Conservation (phyloP, 1,140 invertebrate genomes). For the Euwallacea fornicatus region DNA sequence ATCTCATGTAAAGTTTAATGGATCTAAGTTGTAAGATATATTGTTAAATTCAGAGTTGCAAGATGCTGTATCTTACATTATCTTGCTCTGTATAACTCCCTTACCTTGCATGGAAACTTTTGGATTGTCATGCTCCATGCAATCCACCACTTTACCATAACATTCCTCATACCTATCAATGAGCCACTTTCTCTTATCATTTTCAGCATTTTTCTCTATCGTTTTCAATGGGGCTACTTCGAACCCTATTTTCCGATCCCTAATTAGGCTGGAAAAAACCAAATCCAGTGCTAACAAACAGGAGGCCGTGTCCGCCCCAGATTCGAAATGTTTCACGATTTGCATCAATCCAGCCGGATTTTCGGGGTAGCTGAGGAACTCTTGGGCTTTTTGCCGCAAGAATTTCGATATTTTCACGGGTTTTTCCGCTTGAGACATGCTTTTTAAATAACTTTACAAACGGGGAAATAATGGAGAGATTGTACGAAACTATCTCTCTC, state of each 20-base stretch:
- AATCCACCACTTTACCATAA: slow-evolving; percentile 57
- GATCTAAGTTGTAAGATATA: too few relatives aligned
- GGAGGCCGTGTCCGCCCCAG: slow-evolving; percentile 56
- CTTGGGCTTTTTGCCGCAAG: slow-evolving; percentile 65
- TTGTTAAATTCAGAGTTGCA: neutral
- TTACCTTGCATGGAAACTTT: slow-evolving; percentile 59
- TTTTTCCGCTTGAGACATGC: slow-evolving; percentile 46
- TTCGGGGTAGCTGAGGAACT: slow-evolving; percentile 65
- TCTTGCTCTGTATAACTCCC: neutral
- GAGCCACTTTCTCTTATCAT: slow-evolving; percentile 63
- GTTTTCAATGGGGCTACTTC: slow-evolving; percentile 60
- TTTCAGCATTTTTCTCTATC: slow-evolving; percentile 59
- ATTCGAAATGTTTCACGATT: slow-evolving; percentile 66
- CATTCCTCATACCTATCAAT: slow-evolving; percentile 63
- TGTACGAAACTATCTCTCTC: too few relatives aligned
- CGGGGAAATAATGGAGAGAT: too few relatives aligned
- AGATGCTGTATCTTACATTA: too few relatives aligned
- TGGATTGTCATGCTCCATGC: slow-evolving; percentile 57
- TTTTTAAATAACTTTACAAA: neutral
- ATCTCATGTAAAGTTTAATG: too few relatives aligned
- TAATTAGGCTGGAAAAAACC: slow-evolving; percentile 68
- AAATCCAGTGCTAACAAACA: slow-evolving; percentile 67
- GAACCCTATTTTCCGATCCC: slow-evolving; percentile 62
- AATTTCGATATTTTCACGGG: slow-evolving; percentile 56
- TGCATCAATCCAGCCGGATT: slow-evolving; percentile 65